These are phyloP conservation scores for Cyclargus thomasi DNA, from an alignment of 1,140 invertebrate species.

Conservation along the genomic window DNA sequence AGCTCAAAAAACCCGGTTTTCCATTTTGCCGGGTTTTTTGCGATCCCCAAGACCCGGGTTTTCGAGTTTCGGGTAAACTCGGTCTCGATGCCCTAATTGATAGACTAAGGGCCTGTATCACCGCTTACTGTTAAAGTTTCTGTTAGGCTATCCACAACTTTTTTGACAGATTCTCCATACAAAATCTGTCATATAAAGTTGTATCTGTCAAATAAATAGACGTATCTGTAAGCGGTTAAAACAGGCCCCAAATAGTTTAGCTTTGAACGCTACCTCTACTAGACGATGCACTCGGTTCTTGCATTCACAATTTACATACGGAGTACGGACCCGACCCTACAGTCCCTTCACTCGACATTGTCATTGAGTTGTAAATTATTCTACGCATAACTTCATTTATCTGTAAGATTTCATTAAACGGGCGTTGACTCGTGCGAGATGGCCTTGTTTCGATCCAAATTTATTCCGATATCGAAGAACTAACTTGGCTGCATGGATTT, in stretches of 20 bases:
- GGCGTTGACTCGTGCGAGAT: conserved; percentile 32
- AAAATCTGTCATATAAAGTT: too few relatives aligned
- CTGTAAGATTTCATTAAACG: conserved; percentile 36
- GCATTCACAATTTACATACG: neutral
- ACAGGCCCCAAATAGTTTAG: neutral
- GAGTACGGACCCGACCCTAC: neutral
- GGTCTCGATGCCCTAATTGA: too few relatives aligned
- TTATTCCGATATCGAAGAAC: conserved; percentile 6
- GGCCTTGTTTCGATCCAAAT: conserved; percentile 18
- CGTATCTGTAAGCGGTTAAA: too few relatives aligned
- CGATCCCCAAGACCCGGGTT: too few relatives aligned
- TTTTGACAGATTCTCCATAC: too few relatives aligned
- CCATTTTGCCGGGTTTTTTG: too few relatives aligned
- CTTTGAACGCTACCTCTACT: neutral
- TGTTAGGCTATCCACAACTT: too few relatives aligned
- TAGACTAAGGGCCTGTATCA: too few relatives aligned
- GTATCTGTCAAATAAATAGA: too few relatives aligned
- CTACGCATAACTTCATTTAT: conserved; percentile 32
- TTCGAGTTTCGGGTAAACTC: too few relatives aligned
- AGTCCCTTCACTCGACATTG: conserved; percentile 7
- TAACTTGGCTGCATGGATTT: neutral
- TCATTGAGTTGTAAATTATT: conserved; percentile 34
- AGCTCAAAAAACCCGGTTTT: too few relatives aligned
- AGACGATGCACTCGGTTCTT: neutral
- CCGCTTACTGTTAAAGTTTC: too few relatives aligned